These are phyloP conservation scores for Congeria kusceri DNA, from an alignment of 2,888 invertebrate species.

Conservation along the genomic window DNA sequence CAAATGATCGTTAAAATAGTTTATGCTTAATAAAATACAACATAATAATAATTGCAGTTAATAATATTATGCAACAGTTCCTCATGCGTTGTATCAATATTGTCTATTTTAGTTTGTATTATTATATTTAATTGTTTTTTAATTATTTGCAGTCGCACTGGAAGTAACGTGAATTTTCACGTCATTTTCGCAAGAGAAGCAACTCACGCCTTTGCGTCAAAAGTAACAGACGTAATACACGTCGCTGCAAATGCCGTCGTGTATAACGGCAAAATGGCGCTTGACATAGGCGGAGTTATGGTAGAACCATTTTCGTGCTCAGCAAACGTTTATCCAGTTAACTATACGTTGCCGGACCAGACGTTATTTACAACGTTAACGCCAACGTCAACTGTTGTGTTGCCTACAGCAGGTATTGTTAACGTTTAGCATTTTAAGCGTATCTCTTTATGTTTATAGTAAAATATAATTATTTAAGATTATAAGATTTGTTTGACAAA, in stretches of 20 bases:
- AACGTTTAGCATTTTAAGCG: no score
- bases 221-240: conserved; percentile 10
- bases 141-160: neutral
- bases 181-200: conserved; percentile 35
- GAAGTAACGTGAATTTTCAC: conserved; percentile 40
- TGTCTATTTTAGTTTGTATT: no score
- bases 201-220: conserved; percentile 23
- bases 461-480: no score
- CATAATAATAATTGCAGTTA: no score
- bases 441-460: no score
- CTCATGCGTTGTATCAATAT: no score
- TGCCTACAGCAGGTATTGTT: conserved; percentile 40
- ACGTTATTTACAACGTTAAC: conserved; percentile 46
- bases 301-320: conserved; percentile 25
- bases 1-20: no score
- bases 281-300: conserved; percentile 28
- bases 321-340: conserved; percentile 43
- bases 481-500: no score
- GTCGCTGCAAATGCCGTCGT: neutral
- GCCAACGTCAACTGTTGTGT: conserved; percentile 33
- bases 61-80: no score
- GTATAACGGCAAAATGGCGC: neutral
- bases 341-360: conserved; percentile 37
- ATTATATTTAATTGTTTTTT: no score
- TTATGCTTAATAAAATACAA: no score